Percentiles rank a stretch among this genome's conserved stretches.
phyloP scores from a whole-genome alignment of 92 coral and sea anemone genomes.

The Ricordea florida region DNA sequence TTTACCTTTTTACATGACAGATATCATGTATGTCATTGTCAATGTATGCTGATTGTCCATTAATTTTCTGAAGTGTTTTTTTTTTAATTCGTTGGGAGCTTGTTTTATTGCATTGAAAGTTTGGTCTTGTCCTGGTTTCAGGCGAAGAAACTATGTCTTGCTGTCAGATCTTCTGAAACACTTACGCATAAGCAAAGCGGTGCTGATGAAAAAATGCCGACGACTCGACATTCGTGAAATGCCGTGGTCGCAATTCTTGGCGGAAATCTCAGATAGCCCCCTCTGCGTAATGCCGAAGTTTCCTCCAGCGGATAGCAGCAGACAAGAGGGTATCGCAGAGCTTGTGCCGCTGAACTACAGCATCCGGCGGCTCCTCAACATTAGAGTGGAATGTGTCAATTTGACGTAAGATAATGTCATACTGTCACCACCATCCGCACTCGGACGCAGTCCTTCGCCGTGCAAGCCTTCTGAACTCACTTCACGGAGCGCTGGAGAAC shows the following conservation, averaged over 20 bases:
- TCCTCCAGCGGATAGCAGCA: slow-evolving; percentile 65
- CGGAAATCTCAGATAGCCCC: slow-evolving; percentile 61
- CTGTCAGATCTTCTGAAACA: slow-evolving; percentile 78
- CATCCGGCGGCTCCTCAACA: slow-evolving; percentile 76
- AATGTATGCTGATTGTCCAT: too few species aligned
- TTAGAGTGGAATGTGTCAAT: slow-evolving; percentile 66
- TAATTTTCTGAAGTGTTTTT: too few species aligned
- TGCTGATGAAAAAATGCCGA: slow-evolving; percentile 70
- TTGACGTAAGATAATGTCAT: background rate
- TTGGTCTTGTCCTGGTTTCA: background rate
- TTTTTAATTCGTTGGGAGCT: background rate
- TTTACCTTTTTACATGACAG: too few species aligned
- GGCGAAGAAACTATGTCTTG: slow-evolving; percentile 87
- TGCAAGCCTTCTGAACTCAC: too few species aligned
- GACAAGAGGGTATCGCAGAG: slow-evolving; percentile 71
- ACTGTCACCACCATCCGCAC: too few species aligned
- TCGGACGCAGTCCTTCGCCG: too few species aligned
- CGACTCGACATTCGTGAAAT: slow-evolving; percentile 78
- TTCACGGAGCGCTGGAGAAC: too few species aligned
- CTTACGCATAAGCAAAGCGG: slow-evolving; percentile 63
- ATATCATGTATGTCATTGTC: too few species aligned
- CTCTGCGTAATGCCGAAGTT: slow-evolving; percentile 54
- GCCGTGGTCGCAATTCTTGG: slow-evolving; percentile 81
- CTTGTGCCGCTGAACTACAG: slow-evolving; percentile 82
- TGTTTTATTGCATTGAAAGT: background rate